Conservation (phyloP, 2,797 vertebrate species). For the Parotocinclus haroldoi region DNA sequence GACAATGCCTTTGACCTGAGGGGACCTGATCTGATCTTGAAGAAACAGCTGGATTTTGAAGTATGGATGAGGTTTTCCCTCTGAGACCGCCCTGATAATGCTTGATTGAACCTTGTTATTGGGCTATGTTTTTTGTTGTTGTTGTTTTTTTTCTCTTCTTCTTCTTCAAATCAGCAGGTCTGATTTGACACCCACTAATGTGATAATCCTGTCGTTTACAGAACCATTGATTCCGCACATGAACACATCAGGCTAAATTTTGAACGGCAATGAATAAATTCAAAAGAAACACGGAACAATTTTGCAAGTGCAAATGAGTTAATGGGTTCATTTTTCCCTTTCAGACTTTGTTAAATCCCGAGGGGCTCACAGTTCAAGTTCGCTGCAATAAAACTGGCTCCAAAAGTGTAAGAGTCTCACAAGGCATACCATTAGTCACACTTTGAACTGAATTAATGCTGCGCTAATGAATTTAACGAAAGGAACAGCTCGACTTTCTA, state of each 20-base stretch:
- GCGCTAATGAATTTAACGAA: conserved; percentile 22
- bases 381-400: conserved; percentile 64
- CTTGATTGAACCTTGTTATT: background rate
- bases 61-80: conserved; percentile 42
- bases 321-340: conserved; percentile 18
- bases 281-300: background rate
- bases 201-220: background rate
- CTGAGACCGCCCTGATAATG: background rate
- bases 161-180: background rate
- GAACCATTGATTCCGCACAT: background rate
- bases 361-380: conserved; percentile 65
- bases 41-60: conserved; percentile 74
- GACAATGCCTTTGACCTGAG: conserved; percentile 67
- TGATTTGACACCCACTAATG: background rate
- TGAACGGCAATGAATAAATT: conserved; percentile 8
- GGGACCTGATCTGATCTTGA: conserved; percentile 63
- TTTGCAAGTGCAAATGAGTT: background rate
- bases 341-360: conserved; percentile 57
- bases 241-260: background rate
- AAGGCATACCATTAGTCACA: conserved; percentile 8
- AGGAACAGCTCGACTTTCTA: conserved; percentile 26
- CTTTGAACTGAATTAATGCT: background rate
- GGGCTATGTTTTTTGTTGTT: too few species aligned
- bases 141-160: background rate
- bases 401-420: conserved; percentile 65